Base-by-base conservation (phyloP, 2,113 vertebrate genomes). In the Girardinichthys multiradiatus region DNA sequence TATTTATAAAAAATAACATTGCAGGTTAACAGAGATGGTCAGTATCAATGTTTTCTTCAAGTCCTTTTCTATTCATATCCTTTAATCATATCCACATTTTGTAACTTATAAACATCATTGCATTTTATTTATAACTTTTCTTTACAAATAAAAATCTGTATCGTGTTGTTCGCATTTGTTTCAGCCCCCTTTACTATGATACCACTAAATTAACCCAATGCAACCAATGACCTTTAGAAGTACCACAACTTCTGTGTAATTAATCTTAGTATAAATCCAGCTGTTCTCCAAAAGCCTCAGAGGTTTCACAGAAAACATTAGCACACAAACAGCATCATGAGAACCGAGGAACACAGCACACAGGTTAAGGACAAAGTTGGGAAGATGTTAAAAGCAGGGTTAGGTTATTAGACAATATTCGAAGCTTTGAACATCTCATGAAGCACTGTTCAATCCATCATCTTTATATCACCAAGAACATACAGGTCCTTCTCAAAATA, bases 1-100 rank as follows among this genome's bases (percentile, higher is more conserved):
- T 91, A 77, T 30, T 64, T 57, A 57, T n/a, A 64, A 66, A 72
- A 72, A 76, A 75, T 72, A 75, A 15, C 65, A 39, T n/a, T 19
- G 58, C 71, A 57, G 65, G 35, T 78, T 78, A 57, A 86, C 63
- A 64, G 75, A 57, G 70, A 65, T 48, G 57, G 2, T 24, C 64
- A 45, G 64, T 42, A 42, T 42, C 14, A 42, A 42, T 62, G 66
- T 86, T 77, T 76, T 51, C 37, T 54, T 67, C 59, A 79, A 68
- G 59, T 57, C 4, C 30, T 21, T 14, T 26, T 63, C 51, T 37
- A 57, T 37, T 68, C 42, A 17, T 45, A 17, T 7, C 19, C 17
- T 5, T 45, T 45, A 45, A 15, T 15, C 15, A 17, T 15, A 45
- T 45, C 42, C 42, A 45, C 4, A 45, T 19, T 45, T 45, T 45